phyloP scores from a whole-genome alignment of 2,113 vertebrate species.

The Elachura formosa region DNA sequence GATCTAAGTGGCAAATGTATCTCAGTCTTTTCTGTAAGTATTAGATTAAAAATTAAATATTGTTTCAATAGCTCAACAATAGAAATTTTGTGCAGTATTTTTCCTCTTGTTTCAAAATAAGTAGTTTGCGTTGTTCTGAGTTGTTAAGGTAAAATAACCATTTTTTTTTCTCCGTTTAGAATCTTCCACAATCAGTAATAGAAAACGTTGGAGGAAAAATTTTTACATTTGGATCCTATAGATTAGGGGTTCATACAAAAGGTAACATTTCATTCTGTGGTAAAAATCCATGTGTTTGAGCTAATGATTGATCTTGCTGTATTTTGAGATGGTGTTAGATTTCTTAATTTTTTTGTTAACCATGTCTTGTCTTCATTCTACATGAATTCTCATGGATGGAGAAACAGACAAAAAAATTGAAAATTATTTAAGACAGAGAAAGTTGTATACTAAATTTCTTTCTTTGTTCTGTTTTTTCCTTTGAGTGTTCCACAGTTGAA shows the following conservation, averaged over 20 bases:
- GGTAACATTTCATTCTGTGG: slow-evolving; percentile 66
- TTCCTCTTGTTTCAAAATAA: not conserved
- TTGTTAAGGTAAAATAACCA: slow-evolving; percentile 6
- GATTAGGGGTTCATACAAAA: slow-evolving; percentile 88
- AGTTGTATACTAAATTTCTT: not conserved
- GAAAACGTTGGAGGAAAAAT: slow-evolving; percentile 89
- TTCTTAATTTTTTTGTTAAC: not conserved
- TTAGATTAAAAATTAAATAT: too few relatives aligned
- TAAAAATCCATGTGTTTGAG: not conserved
- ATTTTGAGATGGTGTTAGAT: not conserved
- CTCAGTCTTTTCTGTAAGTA: not conserved
- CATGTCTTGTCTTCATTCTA: not conserved
- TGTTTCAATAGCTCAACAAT: not conserved
- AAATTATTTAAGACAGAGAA: not conserved
- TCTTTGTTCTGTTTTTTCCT: not conserved
- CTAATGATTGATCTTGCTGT: not conserved
- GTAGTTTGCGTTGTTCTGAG: not conserved
- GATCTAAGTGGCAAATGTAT: not conserved
- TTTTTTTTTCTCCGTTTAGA: slow-evolving; percentile 69
- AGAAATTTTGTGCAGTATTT: not conserved
- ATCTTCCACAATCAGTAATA: slow-evolving; percentile 84
- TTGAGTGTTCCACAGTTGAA: not conserved
- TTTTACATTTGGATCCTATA: slow-evolving; percentile 90
- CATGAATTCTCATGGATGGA: not conserved
- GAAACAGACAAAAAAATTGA: not conserved